phyloP scores from a whole-genome alignment of 2,888 invertebrate species.

The Clepsis dumicolana region DNA sequence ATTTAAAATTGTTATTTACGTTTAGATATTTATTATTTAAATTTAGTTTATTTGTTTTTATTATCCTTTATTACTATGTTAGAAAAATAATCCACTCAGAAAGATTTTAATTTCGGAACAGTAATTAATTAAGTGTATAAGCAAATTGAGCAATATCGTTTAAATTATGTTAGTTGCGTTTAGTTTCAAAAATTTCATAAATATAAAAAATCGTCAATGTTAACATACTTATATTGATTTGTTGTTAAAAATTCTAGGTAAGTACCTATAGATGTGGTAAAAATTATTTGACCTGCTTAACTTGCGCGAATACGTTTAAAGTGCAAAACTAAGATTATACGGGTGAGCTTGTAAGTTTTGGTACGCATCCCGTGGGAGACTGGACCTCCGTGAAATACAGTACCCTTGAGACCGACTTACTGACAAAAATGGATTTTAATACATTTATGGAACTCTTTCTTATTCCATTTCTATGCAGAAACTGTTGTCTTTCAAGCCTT shows the following conservation, averaged over 20 bases:
- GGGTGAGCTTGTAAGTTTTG: slow-evolving; percentile 23
- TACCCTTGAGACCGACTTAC: slow-evolving; percentile 11
- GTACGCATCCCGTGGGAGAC: slow-evolving; percentile 12
- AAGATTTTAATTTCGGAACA: no score
- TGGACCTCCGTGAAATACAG: slow-evolving; percentile 24
- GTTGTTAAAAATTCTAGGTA: no score
- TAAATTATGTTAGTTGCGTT: neutral
- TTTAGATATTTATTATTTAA: no score
- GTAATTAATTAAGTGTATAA: no score
- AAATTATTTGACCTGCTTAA: neutral
- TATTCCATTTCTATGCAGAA: slow-evolving; percentile 14
- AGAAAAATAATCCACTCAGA: no score
- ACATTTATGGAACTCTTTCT: slow-evolving; percentile 15
- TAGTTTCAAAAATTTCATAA: no score
- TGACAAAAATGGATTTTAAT: slow-evolving; percentile 26
- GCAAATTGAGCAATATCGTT: neutral
- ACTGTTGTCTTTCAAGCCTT: neutral
- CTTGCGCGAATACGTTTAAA: slow-evolving; percentile 5
- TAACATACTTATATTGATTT: no score
- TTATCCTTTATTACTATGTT: no score
- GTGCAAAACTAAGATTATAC: slow-evolving; percentile 12
- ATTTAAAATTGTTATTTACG: no score
- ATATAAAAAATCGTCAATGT: no score
- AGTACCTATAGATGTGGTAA: neutral
- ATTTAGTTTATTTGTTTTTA: no score